Base-by-base conservation (phyloP, 2,888 invertebrate genomes). In the Subacronicta megacephala region DNA sequence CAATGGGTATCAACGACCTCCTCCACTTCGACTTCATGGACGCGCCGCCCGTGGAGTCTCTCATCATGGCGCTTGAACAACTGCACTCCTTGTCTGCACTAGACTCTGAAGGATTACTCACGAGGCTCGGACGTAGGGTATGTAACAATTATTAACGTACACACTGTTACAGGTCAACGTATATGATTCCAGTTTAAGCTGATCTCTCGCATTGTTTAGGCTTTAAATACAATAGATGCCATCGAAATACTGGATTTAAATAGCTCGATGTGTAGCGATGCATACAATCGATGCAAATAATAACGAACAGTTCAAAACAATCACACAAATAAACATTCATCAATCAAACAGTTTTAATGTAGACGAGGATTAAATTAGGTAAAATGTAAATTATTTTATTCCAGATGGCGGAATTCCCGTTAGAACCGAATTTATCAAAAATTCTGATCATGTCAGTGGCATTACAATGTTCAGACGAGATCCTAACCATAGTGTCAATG, bases 11-110 rank as follows among this genome's bases (percentile, higher is more conserved):
- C 78, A 99, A 99, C 87, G 99, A 99, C 93, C 94, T 99, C 50
- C 92, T 99, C 17, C 98, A 99, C 86, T 99, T 99, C 88, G 99
- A 99, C 94, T 99, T 99, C 94, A 99, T 99, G 99, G 99, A 99
- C 90, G 98, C 99, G 0, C 99, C 99, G 18, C 99, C 99, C 0
- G 98, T 99, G 16, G 99, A 99, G 93, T 98, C 99, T 0, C 95
- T 99, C 71, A 98, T 99, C 60, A 99, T 99, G 96, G 99, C 99
- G 13, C 94, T 99, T 74, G 99, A 99, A 82, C 98, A 99, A 77
- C 94, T 99, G 66, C 99, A 99, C 90, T 99, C 99, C 5, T 95
- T 99, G 3, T 98, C 98, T 33, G 99, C 99, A 0, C 94, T 99
- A 10, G 99, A 99, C 85, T 98, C 99, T 63, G 98, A 98, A 88